Evolutionary conservation across 2,113 vertebrate species (phyloP).

Genomic region (Brevimyrus niger): DNA sequence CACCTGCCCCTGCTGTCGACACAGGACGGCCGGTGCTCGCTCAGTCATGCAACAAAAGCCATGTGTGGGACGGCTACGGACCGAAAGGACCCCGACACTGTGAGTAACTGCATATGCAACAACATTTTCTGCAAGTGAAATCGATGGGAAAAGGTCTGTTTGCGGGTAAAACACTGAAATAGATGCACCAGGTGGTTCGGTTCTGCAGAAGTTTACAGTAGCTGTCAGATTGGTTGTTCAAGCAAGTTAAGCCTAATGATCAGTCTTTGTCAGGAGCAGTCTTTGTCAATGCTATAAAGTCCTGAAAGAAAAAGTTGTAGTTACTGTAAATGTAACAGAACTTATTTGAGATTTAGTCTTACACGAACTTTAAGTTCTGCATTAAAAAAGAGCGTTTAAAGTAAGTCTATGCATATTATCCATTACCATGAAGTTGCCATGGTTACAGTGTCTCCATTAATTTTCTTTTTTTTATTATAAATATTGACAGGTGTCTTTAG

Average conservation of each 20-base stretch:
- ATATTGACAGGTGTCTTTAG: neutral
- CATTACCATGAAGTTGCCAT: neutral
- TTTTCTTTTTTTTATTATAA: neutral
- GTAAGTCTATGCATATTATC: neutral
- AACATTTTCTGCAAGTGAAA: neutral
- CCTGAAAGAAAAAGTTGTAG: neutral
- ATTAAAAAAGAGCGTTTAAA: neutral
- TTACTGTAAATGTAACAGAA: neutral
- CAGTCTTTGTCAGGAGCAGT: neutral
- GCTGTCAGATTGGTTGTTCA: neutral
- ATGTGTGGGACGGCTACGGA: neutral
- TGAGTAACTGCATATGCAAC: neutral
- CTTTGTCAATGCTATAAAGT: neutral
- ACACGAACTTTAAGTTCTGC: neutral
- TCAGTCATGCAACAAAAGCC: conserved; percentile 10
- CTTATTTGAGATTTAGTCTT: neutral
- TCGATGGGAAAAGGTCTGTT: neutral
- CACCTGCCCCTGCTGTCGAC: neutral
- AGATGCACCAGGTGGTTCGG: neutral
- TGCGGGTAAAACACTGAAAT: neutral
- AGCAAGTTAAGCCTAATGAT: neutral
- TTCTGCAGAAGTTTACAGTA: neutral
- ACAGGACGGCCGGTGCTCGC: neutral
- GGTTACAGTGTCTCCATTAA: neutral
- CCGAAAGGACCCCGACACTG: neutral